Percentiles rank a stretch among this genome's conserved stretches.
Evolutionary conservation across 2,797 vertebrate genomes (phyloP).

Genomic region (Poeciliopsis presidionis): DNA sequence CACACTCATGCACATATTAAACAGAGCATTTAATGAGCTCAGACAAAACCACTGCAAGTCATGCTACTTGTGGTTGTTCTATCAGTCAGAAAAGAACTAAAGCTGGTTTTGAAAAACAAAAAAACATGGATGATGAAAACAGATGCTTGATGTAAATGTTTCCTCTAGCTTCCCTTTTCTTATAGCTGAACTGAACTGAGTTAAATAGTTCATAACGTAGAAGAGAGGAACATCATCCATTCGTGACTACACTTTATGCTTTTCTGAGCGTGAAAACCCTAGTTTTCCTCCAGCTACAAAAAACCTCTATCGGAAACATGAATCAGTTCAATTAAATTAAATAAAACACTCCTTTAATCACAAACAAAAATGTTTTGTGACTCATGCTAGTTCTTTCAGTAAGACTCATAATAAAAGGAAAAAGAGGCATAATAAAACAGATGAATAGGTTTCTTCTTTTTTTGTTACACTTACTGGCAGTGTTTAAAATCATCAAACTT

Average conservation of each 20-base stretch:
- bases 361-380: background rate
- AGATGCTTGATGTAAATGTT: background rate
- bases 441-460: background rate
- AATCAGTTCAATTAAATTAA: background rate
- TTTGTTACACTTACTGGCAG: background rate
- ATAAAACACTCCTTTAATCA: background rate
- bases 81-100: background rate
- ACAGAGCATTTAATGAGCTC: conserved; percentile 30
- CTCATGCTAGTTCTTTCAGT: background rate
- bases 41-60: conserved; percentile 24
- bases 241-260: background rate
- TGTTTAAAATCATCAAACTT: background rate
- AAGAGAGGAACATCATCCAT: background rate
- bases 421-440: background rate
- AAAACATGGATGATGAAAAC: background rate
- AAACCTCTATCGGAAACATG: background rate
- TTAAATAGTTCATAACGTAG: background rate
- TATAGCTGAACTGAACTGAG: background rate
- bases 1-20: background rate
- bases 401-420: background rate
- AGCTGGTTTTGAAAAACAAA: background rate
- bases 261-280: background rate
- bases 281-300: background rate
- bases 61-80: background rate
- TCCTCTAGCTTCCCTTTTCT: background rate